Evolutionary conservation across 2,113 vertebrate species (phyloP).

Genomic region (Cercopithecus mona): DNA sequence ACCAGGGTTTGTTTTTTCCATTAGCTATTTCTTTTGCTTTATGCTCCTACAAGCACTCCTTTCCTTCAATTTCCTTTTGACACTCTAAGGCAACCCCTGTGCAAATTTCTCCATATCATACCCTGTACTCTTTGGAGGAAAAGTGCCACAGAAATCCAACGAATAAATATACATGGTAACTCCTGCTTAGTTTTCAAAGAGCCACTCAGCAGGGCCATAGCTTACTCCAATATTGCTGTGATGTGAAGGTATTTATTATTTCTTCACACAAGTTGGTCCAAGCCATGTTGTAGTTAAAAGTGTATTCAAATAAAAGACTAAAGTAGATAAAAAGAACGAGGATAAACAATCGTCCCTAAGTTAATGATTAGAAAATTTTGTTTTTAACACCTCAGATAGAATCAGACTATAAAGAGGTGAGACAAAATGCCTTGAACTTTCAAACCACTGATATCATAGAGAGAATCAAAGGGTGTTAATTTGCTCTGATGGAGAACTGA

Average conservation of each 20-base stretch:
- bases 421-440: conserved; percentile 30
- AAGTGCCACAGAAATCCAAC: conserved; percentile 26
- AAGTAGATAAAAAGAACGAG: background rate
- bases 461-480: conserved; percentile 38
- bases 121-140: conserved; percentile 30
- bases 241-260: conserved; percentile 38
- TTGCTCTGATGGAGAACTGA: background rate
- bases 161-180: conserved; percentile 56
- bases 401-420: background rate
- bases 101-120: conserved; percentile 35
- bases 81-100: background rate
- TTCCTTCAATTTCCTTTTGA: conserved; percentile 49
- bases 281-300: conserved; percentile 29
- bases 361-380: background rate
- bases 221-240: background rate
- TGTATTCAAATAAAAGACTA: conserved; percentile 13
- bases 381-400: conserved; percentile 36
- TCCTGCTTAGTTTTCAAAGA: conserved; percentile 54
- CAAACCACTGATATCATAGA: background rate
- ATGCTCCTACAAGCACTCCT: background rate
- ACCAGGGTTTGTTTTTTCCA: conserved; percentile 17
- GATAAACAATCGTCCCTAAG: background rate
- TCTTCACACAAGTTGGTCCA: background rate
- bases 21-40: background rate
- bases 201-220: conserved; percentile 2